Conservation (phyloP, 2,888 invertebrate species). For the Plagiodera versicolora region DNA sequence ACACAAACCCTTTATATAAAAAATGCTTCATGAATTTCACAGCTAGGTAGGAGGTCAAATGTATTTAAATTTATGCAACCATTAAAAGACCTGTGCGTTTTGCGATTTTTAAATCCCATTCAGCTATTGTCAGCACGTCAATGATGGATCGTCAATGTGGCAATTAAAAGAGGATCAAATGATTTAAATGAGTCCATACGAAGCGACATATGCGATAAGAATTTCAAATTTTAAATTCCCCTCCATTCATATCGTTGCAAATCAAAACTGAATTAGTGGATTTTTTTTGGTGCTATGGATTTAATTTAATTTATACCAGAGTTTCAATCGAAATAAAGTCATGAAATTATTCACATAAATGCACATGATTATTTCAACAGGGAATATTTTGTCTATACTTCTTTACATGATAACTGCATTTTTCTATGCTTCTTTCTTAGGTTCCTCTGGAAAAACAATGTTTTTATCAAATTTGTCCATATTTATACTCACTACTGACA, state of each 20-base stretch:
- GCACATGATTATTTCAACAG: too few relatives aligned
- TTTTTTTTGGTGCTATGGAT: not conserved
- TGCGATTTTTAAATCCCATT: slow-evolving; percentile 36
- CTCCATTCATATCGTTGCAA: not conserved
- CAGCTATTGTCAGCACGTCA: slow-evolving; percentile 32
- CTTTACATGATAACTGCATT: too few relatives aligned
- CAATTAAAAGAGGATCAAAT: slow-evolving; percentile 36
- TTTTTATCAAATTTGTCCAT: too few relatives aligned
- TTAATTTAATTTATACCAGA: too few relatives aligned
- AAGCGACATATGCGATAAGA: slow-evolving; percentile 11
- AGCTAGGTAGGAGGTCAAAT: not conserved
- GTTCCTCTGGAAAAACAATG: too few relatives aligned
- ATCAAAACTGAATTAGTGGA: not conserved
- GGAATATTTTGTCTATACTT: too few relatives aligned
- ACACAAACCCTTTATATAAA: not conserved
- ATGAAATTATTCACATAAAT: too few relatives aligned
- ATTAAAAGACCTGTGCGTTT: slow-evolving; percentile 32
- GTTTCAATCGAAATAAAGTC: too few relatives aligned
- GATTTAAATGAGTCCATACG: slow-evolving; percentile 18
- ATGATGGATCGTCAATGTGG: slow-evolving; percentile 36
- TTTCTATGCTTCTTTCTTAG: too few relatives aligned
- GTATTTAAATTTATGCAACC: slow-evolving; percentile 36
- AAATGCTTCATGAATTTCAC: not conserved
- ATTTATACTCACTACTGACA: too few relatives aligned
- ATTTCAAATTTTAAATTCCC: slow-evolving; percentile 10